These are phyloP conservation scores for Cosmorhoe ocellata DNA, from an alignment of 2,888 invertebrate species.

Conservation along the genomic window DNA sequence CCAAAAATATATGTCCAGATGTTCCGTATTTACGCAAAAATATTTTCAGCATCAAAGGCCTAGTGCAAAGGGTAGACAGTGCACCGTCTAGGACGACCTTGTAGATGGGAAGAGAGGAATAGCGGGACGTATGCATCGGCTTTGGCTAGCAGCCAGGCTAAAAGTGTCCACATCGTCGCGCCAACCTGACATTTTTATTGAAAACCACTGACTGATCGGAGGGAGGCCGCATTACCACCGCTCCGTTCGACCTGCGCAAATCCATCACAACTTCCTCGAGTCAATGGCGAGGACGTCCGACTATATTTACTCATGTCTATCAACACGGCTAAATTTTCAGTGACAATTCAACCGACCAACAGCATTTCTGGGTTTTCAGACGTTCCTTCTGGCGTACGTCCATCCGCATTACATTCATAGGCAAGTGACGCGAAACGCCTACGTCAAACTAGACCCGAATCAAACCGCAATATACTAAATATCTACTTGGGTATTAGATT, in stretches of 20 bases:
- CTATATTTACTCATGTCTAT: constrained; percentile 70
- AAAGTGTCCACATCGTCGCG: constrained; percentile 70
- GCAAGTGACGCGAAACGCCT: constrained; percentile 40
- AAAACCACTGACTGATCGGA: constrained; percentile 74
- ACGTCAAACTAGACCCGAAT: constrained; percentile 38
- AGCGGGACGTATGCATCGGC: constrained; percentile 67
- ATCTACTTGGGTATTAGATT: constrained; percentile 5
- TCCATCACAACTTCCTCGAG: constrained; percentile 73
- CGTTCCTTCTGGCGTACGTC: constrained; percentile 51
- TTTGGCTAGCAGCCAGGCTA: constrained; percentile 75
- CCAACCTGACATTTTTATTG: constrained; percentile 78
- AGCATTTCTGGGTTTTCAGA: constrained; percentile 38
- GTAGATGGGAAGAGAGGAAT: constrained; percentile 54
- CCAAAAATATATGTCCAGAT: constrained; percentile 11
- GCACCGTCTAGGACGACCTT: constrained; percentile 66
- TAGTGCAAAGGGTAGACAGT: constrained; percentile 41
- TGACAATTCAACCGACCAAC: constrained; percentile 47
- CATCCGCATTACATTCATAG: constrained; percentile 48
- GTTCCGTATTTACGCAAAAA: neutral
- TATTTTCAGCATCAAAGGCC: constrained; percentile 14
- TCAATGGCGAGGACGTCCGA: constrained; percentile 78
- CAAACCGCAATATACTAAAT: constrained; percentile 19
- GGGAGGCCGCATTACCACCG: constrained; percentile 63
- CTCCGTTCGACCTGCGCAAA: constrained; percentile 65
- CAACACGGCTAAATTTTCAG: constrained; percentile 54